phyloP scores from a whole-genome alignment of 2,888 invertebrate species.

The Anarsia innoxiella region DNA sequence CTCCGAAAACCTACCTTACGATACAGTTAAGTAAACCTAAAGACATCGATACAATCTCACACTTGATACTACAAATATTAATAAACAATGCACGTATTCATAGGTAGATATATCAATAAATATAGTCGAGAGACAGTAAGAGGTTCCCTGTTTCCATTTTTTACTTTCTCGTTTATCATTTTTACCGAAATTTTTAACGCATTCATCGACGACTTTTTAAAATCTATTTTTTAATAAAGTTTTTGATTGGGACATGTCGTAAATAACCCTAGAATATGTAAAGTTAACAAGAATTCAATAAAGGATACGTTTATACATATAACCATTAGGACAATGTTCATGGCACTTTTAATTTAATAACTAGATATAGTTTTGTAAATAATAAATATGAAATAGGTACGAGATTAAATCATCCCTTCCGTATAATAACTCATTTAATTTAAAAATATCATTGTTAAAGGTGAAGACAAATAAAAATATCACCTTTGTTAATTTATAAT shows the following conservation, averaged over 20 bases:
- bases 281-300: conserved; percentile 19
- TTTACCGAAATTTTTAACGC: not conserved
- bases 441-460: too few relatives aligned
- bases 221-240: conserved; percentile 2
- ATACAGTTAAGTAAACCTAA: conserved; percentile 11
- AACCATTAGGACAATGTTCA: conserved; percentile 20
- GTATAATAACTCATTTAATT: too few relatives aligned
- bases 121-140: conserved; percentile 40
- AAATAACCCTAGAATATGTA: conserved; percentile 20
- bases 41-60: conserved; percentile 15
- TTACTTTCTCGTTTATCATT: conserved; percentile 16
- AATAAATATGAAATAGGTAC: too few relatives aligned
- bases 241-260: conserved; percentile 14
- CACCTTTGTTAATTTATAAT: too few relatives aligned
- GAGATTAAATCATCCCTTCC: too few relatives aligned
- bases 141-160: conserved; percentile 49
- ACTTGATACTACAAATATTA: conserved; percentile 13
- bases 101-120: conserved; percentile 40
- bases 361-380: conserved; percentile 13
- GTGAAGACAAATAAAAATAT: too few relatives aligned
- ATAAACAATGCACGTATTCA: conserved; percentile 18
- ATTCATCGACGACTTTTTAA: conserved; percentile 8
- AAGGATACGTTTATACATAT: conserved; percentile 24
- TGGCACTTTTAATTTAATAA: conserved; percentile 32
- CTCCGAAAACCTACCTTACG: conserved; percentile 29